Evolutionary conservation across 2,113 vertebrate genomes (phyloP).

Genomic region (Lampris megalopsis): DNA sequence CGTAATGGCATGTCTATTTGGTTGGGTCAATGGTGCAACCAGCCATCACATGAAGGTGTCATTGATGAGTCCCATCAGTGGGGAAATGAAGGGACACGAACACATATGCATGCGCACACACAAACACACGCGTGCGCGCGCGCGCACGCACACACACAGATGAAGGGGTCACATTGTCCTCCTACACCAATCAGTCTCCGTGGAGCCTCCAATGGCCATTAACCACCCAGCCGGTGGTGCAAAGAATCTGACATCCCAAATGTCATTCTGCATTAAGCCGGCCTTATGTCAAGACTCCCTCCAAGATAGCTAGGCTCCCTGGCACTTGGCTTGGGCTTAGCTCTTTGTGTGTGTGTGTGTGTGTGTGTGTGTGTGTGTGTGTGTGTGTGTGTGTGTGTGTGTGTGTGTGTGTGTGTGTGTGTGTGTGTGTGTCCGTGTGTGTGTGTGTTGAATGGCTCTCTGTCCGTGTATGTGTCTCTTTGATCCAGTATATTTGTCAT

Average conservation of each 20-base stretch:
- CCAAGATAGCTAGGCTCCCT: conserved; percentile 50
- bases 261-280: conserved; percentile 74
- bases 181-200: conserved; percentile 56
- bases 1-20: conserved; percentile 25
- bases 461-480: not conserved
- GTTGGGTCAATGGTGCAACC: conserved; percentile 27
- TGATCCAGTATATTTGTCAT: too few relatives aligned
- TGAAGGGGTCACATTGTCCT: conserved; percentile 55
- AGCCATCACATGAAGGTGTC: conserved; percentile 1
- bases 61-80: not conserved
- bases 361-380: conserved; percentile 26
- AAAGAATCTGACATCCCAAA: conserved; percentile 79
- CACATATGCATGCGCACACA: conserved; percentile 27
- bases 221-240: conserved; percentile 76
- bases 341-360: not conserved
- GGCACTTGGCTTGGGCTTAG: conserved; percentile 32
- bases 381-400: not conserved
- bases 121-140: conserved; percentile 23
- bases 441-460: not conserved
- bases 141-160: conserved; percentile 18
- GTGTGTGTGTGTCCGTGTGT: not conserved
- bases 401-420: not conserved
- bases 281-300: conserved; percentile 59
- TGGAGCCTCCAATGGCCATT: conserved; percentile 72
- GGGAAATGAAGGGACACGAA: not conserved